These are phyloP conservation scores for Ophion ellenae DNA, from an alignment of 2,888 invertebrate genomes.

Conservation along the genomic window DNA sequence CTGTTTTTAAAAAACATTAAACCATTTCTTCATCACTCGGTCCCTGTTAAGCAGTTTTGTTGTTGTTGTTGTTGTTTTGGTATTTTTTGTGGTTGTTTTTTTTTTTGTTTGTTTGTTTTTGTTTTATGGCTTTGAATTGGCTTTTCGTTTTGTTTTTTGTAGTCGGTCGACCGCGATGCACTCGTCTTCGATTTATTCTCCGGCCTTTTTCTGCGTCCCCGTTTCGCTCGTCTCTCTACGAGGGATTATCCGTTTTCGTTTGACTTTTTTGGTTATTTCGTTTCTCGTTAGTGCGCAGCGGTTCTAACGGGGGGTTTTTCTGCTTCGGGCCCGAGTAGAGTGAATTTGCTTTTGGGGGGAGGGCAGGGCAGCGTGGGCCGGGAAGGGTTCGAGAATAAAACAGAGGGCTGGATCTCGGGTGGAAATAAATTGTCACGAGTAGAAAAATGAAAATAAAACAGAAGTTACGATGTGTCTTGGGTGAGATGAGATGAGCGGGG, in stretches of 20 bases:
- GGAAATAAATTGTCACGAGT: neutral
- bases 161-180: constrained; percentile 62
- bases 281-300: constrained; percentile 46
- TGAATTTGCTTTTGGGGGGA: neutral
- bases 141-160: constrained; percentile 47
- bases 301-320: constrained; percentile 23
- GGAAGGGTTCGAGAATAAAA: neutral
- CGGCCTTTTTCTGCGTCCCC: constrained; percentile 52
- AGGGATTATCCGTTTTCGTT: constrained; percentile 39
- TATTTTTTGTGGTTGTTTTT: constrained; percentile 59
- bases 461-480: neutral
- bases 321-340: neutral
- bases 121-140: constrained; percentile 30
- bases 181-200: constrained; percentile 61
- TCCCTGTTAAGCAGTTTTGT: constrained; percentile 75
- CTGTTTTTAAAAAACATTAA: constrained; percentile 86
- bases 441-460: neutral
- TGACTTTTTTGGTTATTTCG: constrained; percentile 49
- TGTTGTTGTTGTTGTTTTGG: constrained; percentile 45
- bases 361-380: neutral
- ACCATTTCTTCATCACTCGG: constrained; percentile 83
- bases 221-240: constrained; percentile 59
- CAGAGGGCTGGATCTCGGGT: neutral
- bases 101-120: constrained; percentile 47
- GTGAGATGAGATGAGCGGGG: constrained; percentile 47